A percentile compares a stretch with the other conserved stretches of the same genome.
These are phyloP conservation scores for Stenopsyche tienmushanensis DNA, from an alignment of 1,140 invertebrate species.

Conservation along the genomic window DNA sequence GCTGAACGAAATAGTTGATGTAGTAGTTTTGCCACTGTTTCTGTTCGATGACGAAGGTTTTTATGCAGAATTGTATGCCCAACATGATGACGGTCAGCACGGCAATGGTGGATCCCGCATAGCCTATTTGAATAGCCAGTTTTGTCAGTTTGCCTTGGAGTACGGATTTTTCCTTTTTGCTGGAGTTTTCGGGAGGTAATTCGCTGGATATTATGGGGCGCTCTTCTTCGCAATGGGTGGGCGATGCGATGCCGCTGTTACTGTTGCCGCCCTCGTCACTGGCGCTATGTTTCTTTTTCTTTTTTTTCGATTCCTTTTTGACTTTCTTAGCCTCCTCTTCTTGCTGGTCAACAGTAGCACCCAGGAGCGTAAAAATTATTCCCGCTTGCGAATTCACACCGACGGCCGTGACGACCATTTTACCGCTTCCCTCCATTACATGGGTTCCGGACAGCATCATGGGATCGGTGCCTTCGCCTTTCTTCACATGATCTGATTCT, in stretches of 20 bases:
- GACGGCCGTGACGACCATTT: conserved; percentile 79
- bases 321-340: conserved; percentile 49
- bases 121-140: conserved; percentile 88
- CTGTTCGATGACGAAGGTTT: conserved; percentile 65
- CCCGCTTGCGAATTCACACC: conserved; percentile 81
- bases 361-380: conserved; percentile 75
- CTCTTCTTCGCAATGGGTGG: conserved; percentile 35
- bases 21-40: conserved; percentile 62
- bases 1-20: conserved; percentile 74
- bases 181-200: conserved; percentile 28
- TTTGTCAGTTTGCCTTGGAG: conserved; percentile 87
- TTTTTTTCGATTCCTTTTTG: conserved; percentile 42
- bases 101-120: conserved; percentile 84
- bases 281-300: conserved; percentile 47
- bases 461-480: conserved; percentile 61
- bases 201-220: conserved; percentile 28
- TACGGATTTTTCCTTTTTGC: conserved; percentile 65
- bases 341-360: conserved; percentile 45
- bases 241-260: conserved; percentile 29
- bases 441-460: conserved; percentile 63
- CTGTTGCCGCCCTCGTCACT: conserved; percentile 33
- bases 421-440: conserved; percentile 78
- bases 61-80: conserved; percentile 76
- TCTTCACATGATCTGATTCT: conserved; percentile 74
- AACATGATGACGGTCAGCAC: conserved; percentile 83